Evolutionary conservation across 2,797 vertebrate species (phyloP).

Genomic region (Cyprinella venusta): DNA sequence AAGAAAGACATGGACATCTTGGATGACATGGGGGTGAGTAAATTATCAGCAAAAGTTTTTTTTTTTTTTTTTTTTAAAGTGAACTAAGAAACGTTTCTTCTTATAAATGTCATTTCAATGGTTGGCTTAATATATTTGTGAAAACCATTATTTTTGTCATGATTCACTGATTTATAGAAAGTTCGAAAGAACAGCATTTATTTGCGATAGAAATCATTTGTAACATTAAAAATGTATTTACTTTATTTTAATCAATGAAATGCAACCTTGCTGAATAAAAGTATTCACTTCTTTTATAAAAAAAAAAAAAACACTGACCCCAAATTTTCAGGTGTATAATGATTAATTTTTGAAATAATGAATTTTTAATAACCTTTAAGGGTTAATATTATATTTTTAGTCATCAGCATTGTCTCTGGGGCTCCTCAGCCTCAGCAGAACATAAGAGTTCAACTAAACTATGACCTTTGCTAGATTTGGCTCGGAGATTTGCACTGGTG

Average conservation of each 20-base stretch:
- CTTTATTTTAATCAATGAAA: too few relatives aligned
- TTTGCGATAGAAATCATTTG: not conserved
- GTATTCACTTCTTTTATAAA: not conserved
- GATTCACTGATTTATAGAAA: slow-evolving; percentile 1
- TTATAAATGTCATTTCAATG: not conserved
- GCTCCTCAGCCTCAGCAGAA: too few relatives aligned
- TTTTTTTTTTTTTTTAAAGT: too few relatives aligned
- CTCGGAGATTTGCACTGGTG: slow-evolving; percentile 20
- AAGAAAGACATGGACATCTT: too few relatives aligned
- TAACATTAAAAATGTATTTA: not conserved
- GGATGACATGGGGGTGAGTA: too few relatives aligned
- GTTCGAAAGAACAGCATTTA: not conserved
- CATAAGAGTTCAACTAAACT: not conserved
- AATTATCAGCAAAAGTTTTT: too few relatives aligned
- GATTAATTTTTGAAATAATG: too few relatives aligned
- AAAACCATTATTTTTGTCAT: not conserved
- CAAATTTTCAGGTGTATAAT: not conserved
- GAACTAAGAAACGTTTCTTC: not conserved
- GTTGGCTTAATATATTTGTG: not conserved
- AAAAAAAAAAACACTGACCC: not conserved
- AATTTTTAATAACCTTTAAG: too few relatives aligned
- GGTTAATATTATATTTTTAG: not conserved
- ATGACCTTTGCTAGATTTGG: not conserved
- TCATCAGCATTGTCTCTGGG: not conserved
- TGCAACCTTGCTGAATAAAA: not conserved